Percentiles rank a stretch among this genome's conserved stretches.
phyloP scores from a whole-genome alignment of 2,888 invertebrate genomes.

The Acrobasis repandana region DNA sequence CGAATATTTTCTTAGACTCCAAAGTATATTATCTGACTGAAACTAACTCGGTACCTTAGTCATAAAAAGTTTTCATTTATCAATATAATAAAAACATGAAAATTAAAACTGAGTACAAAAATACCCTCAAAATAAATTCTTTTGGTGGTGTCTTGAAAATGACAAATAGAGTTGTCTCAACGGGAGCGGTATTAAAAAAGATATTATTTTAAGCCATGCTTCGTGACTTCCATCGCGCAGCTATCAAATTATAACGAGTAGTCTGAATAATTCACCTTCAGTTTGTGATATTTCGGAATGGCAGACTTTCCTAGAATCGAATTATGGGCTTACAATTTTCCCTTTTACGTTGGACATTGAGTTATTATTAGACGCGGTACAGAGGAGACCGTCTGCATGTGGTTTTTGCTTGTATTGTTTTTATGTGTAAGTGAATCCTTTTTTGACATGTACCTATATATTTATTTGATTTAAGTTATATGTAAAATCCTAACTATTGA shows the following conservation, averaged over 20 bases:
- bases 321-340: slow-evolving; percentile 22
- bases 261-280: slow-evolving; percentile 36
- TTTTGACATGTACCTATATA: no score
- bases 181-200: slow-evolving; percentile 9
- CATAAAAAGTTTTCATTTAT: no score
- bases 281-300: slow-evolving; percentile 37
- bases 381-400: not conserved
- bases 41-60: no score
- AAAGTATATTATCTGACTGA: no score
- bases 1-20: no score
- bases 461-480: no score
- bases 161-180: slow-evolving; percentile 10
- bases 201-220: slow-evolving; percentile 28
- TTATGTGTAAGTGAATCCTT: no score
- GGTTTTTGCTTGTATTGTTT: no score
- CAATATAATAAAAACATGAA: not conserved
- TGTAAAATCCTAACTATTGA: no score
- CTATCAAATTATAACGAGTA: slow-evolving; percentile 47
- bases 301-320: slow-evolving; percentile 54
- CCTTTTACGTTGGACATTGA: slow-evolving; percentile 5
- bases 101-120: not conserved
- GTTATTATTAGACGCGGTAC: slow-evolving; percentile 1
- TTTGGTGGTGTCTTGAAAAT: not conserved
- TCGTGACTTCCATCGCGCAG: slow-evolving; percentile 49
- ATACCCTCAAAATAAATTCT: not conserved